Evolutionary conservation across 2,797 vertebrate genomes (phyloP).

Genomic region (Emys orbicularis): DNA sequence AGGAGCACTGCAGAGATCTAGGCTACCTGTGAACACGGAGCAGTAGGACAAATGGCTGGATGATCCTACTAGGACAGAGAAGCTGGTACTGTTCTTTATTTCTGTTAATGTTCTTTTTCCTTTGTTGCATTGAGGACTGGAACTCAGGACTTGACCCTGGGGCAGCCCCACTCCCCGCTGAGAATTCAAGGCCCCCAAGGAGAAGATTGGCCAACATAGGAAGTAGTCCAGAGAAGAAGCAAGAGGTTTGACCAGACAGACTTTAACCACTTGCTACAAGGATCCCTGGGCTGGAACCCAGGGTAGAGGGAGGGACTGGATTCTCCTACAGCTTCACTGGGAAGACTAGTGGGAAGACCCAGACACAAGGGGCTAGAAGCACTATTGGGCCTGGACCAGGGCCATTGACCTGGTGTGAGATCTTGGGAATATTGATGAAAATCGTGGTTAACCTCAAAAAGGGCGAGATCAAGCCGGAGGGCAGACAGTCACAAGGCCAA

Average conservation of each 20-base stretch:
- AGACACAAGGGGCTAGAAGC: no score
- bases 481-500: neutral
- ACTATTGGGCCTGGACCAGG: no score
- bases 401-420: no score
- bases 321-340: no score
- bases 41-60: neutral
- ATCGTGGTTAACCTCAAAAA: neutral
- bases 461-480: neutral
- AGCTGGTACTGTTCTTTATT: neutral
- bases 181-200: neutral
- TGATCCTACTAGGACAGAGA: neutral
- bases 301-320: no score
- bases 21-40: neutral
- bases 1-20: neutral
- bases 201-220: neutral
- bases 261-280: no score
- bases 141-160: no score
- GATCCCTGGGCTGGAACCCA: no score
- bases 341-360: no score
- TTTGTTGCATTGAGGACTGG: neutral
- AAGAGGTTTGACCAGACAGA: neutral
- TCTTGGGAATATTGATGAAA: no score
- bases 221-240: neutral
- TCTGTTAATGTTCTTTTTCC: neutral
- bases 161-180: no score